Evolutionary conservation across 2,888 invertebrate genomes (phyloP), one percentile per base, ranked within the genome.

Genomic region (Sinotaia quadrata): DNA sequence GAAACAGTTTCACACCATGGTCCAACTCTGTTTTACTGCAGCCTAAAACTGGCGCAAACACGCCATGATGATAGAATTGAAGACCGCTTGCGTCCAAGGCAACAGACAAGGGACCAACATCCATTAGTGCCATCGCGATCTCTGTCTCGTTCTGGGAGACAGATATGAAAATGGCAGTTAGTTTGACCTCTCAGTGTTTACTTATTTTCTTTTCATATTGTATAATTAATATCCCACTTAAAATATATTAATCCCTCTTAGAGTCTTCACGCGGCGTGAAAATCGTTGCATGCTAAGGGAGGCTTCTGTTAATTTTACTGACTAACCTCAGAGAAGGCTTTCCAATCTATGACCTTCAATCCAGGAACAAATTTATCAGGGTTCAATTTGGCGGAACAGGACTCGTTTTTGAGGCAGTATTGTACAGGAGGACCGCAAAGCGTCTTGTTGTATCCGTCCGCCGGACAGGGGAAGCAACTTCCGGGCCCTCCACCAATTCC

Each of bases 351-450:
- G 2, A 84, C 78, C 58, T 79, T 81, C 27, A 85, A 68, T 12
- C 80, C 81, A 0, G 79, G 71, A 0, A 85, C 80, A 74, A 84
- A 85, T 65, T 83, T 84, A 10, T 75, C 60, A 7, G 74, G 72
- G 66, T 84, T 70, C 15, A 84, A 65, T 65, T 84, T 84, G 2
- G 76, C 76, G 0, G 71, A 75, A 73, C 85, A 85, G 65, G 83
- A 84, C 65, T 84, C 81, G 12, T 77, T 76, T 76, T 81, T 79
- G 59, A 80, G 74, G 62, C 85, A 85, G 54, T 75, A 84, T 0
- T 82, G 79, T 29, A 81, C 78, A 0, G 83, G 80, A 0, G 79
- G 81, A 1, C 84, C 84, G 72, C 85, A 85, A 41, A 81, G 69
- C 5, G 81, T 78, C 68, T 76, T 77, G 73, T 84, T 85, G 71